A percentile compares a stretch with the other conserved stretches of the same genome.
phyloP scores from a whole-genome alignment of 1,140 invertebrate species.

The Gryon sp. region DNA sequence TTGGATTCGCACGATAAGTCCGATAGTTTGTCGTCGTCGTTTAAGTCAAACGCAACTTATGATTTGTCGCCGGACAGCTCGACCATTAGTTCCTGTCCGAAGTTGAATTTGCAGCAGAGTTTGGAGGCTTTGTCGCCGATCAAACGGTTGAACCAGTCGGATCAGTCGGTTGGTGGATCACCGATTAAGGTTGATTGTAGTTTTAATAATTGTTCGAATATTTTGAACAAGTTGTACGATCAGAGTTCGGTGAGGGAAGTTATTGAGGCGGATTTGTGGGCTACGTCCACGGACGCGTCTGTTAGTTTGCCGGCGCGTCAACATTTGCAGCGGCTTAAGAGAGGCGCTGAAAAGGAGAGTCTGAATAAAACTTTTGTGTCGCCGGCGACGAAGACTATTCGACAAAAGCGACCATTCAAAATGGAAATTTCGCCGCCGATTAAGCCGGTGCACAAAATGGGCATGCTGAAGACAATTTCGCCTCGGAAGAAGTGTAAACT shows the following conservation, averaged over 20 bases:
- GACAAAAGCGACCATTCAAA: conserved; percentile 19
- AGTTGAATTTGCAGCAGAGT: conserved; percentile 46
- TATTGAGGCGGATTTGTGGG: conserved; percentile 71
- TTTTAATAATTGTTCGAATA: conserved; percentile 1
- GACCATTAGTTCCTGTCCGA: conserved; percentile 27
- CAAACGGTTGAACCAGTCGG: background rate
- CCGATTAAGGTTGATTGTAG: conserved; percentile 3
- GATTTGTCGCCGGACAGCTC: conserved; percentile 57
- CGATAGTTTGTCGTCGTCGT: conserved; percentile 19
- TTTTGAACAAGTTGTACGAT: conserved; percentile 18
- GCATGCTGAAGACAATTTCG: conserved; percentile 47
- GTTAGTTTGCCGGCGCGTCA: background rate
- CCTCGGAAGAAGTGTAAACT: conserved; percentile 61
- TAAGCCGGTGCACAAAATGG: conserved; percentile 45
- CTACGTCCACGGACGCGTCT: conserved; percentile 43
- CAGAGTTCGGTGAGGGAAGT: conserved; percentile 63
- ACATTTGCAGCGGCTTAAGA: conserved; percentile 21
- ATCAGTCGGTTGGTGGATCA: conserved; percentile 33
- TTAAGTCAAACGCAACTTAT: conserved; percentile 59
- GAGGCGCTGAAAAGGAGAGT: conserved; percentile 37
- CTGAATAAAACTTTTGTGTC: conserved; percentile 31
- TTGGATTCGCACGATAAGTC: conserved; percentile 1
- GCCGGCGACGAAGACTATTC: conserved; percentile 2
- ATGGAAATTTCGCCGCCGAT: conserved; percentile 70
- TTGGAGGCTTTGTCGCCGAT: conserved; percentile 57